Conservation (phyloP, 1,140 invertebrate genomes). For the Dolichoris vasculosae region DNA sequence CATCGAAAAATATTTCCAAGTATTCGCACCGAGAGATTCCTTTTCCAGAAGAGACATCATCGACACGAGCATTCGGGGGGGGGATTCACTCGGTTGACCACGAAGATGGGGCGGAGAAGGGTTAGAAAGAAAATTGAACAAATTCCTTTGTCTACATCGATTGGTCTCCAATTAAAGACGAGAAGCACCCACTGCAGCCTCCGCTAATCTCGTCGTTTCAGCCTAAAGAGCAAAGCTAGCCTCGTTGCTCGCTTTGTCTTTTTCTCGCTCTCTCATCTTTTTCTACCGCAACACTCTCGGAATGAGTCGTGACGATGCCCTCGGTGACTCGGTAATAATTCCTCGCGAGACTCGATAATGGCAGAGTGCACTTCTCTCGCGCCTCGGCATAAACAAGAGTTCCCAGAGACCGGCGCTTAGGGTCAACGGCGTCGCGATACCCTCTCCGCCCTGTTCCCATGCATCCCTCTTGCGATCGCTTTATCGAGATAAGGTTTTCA, state of each 20-base stretch:
- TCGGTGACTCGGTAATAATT: conserved; percentile 48
- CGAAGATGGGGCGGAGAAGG: neutral
- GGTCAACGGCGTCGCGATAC: conserved; percentile 50
- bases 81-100: conserved; percentile 2
- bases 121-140: neutral
- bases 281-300: neutral
- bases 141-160: conserved; percentile 14
- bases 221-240: neutral
- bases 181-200: neutral
- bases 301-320: conserved; percentile 31
- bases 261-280: neutral
- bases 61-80: neutral
- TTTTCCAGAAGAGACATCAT: neutral
- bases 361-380: conserved; percentile 52
- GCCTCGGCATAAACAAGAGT: conserved; percentile 21
- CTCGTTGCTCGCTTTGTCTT: neutral
- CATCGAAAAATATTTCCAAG: neutral
- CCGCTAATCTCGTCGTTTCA: neutral
- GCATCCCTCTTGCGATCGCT: conserved; percentile 50
- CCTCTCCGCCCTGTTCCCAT: conserved; percentile 30
- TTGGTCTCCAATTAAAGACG: conserved; percentile 21
- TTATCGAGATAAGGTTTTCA: conserved; percentile 59
- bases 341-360: conserved; percentile 55
- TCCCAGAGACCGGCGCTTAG: conserved; percentile 40
- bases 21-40: neutral